phyloP scores from a whole-genome alignment of 2,113 vertebrate species.

The Calyptomena viridis region DNA sequence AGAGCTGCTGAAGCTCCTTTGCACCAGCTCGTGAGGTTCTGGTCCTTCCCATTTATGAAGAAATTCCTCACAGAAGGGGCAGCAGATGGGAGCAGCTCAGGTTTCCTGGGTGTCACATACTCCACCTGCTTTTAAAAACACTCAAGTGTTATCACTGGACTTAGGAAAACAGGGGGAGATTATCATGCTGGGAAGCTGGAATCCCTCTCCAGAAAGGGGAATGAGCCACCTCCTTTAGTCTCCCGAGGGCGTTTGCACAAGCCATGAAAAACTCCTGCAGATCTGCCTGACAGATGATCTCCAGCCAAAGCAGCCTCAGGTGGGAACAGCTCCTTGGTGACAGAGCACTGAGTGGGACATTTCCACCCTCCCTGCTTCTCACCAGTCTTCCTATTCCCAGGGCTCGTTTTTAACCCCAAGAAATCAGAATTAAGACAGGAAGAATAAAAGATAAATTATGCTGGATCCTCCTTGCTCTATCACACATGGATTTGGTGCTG shows the following conservation, averaged over 20 bases:
- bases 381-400: background rate
- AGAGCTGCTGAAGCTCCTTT: background rate
- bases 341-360: background rate
- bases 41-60: background rate
- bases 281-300: background rate
- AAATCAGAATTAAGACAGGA: background rate
- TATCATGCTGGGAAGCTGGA: background rate
- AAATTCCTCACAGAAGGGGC: background rate
- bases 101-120: background rate
- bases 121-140: background rate
- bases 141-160: background rate
- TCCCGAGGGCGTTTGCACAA: background rate
- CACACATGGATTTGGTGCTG: background rate
- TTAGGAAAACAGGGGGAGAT: background rate
- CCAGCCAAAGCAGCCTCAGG: background rate
- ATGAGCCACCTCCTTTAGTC: background rate
- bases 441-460: background rate
- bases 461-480: background rate
- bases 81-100: constrained; percentile 44
- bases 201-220: background rate
- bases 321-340: background rate
- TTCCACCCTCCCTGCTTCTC: background rate
- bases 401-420: background rate
- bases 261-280: background rate
- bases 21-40: background rate